A percentile compares a stretch with the other conserved stretches of the same genome.
Evolutionary conservation across 2,888 invertebrate species (phyloP).

Genomic region (Stenurella melanura): DNA sequence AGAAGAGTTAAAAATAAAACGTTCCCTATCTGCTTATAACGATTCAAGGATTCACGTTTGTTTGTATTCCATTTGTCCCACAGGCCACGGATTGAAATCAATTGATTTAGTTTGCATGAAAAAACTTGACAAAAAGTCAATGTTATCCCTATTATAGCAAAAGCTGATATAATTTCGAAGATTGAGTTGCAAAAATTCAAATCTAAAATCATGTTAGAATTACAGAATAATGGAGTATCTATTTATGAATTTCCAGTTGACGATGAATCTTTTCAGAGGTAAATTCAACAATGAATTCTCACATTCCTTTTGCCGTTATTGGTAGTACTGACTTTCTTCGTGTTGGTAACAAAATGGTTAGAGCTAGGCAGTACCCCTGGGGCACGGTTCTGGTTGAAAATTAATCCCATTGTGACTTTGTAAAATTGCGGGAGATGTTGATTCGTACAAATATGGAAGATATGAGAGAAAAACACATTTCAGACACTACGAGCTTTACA

Average conservation of each 20-base stretch:
- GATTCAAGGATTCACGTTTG: slow-evolving; percentile 98
- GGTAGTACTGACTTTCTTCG: slow-evolving; percentile 98
- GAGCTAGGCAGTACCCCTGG: slow-evolving; percentile 99
- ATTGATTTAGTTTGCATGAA: slow-evolving; percentile 99
- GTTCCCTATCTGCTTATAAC: slow-evolving; percentile 91
- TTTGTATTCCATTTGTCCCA: slow-evolving; percentile 98
- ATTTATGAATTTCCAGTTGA: slow-evolving; percentile 99
- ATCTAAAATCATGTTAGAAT: slow-evolving; percentile 94
- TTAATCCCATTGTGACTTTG: slow-evolving; percentile 99
- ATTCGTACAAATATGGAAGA: slow-evolving; percentile 99
- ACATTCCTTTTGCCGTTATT: slow-evolving; percentile 98
- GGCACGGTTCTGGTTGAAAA: slow-evolving; percentile 93
- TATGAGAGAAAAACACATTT: slow-evolving; percentile 97
- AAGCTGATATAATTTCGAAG: slow-evolving; percentile 99
- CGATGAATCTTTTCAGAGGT: slow-evolving; percentile 95
- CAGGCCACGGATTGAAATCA: slow-evolving; percentile 94
- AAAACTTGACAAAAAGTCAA: slow-evolving; percentile 95
- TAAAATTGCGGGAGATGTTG: slow-evolving; percentile 98
- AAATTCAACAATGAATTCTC: slow-evolving; percentile 90
- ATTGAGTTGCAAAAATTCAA: slow-evolving; percentile 98
- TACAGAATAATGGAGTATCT: slow-evolving; percentile 94
- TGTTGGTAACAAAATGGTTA: slow-evolving; percentile 95
- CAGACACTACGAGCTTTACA: slow-evolving; percentile 96
- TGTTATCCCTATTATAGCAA: slow-evolving; percentile 99
- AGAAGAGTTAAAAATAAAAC: slow-evolving; percentile 98